Base-by-base conservation (phyloP, 2,113 vertebrate species). In the Phocoena phocoena region DNA sequence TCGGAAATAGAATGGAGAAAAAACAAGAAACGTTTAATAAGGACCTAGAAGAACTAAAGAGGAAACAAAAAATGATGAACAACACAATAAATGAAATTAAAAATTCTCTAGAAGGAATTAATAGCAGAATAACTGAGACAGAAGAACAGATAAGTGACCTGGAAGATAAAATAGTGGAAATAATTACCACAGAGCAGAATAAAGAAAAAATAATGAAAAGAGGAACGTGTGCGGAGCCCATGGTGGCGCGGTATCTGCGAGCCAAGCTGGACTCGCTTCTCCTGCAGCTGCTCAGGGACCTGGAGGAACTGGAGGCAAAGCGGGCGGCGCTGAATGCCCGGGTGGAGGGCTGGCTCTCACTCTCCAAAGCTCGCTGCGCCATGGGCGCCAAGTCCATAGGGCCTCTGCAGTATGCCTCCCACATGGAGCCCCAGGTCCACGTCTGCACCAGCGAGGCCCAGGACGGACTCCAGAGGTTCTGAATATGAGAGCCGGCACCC, bases 351-450 rank as follows among this genome's bases (percentile, higher is more conserved):
- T 99, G 99, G 99, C 98, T 99, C 88, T 99, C 98, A 31, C 99
- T 99, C 0, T 99, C 99, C 91, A 99, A 99, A 96, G 98, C 99
- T 3, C 98, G 99, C 68, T 99, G 99, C 83, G 98, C 99, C 17
- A 99, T 99, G 99, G 99, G 99, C 38, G 99, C 99, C 97, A 99
- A 99, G 92, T 98, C 98, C 3, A 99, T 99, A 3, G 99, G 99
- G 15, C 97, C 99, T 8, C 98, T 99, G 71, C 99, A 99, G 96
- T 99, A 99, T 71, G 98, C 99, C 0, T 99, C 98, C 68, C 98
- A 98, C 81, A 99, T 99, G 95, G 98, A 98, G 44, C 99, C 99
- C 1, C 98, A 98, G 9, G 98, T 99, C 80, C 92, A 74, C 62
- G 98, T 99, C 63, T 83, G 98, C 76, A 93, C 98, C 31, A 99